Base-by-base conservation (phyloP, 2,888 invertebrate genomes). In the Brachyptera putata region DNA sequence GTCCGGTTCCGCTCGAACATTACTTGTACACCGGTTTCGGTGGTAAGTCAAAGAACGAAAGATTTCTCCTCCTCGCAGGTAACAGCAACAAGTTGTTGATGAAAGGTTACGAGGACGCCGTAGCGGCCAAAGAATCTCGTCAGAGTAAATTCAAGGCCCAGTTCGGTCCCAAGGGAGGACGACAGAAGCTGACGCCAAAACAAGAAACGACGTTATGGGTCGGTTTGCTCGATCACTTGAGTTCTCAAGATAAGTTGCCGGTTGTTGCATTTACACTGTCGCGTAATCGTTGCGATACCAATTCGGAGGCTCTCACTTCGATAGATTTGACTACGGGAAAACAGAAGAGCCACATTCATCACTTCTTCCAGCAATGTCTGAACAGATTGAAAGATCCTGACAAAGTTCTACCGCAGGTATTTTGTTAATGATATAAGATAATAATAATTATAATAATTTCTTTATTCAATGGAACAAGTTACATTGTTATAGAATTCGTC, bases 1-100 rank as follows among this genome's bases (percentile, higher is more conserved):
- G 99, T 58, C 99, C 99, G 0, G 95, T 99, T 0, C 99, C 99
- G 0, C 77, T 99, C 41, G 89, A 95, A 70, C 98, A 99, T 75
- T 94, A 87, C 74, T 78, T 99, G 0, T 97, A 95, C 69, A 92
- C 92, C 14, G 89, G 89, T 70, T 71, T 82, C 25, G 85, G 87
- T n/a, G 87, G 85, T n/a, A 85, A 84, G 68, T 84, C 84, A 0
- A 85, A 73, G 63, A 66, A 67, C 3, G 70, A 82, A 69, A 79
- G 85, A 55, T 94, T 89, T 74, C 73, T 91, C 34, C 78, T 98
- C 13, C 80, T 96, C 4, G 88, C 95, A 71, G 83, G 86, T 56
- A 82, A 87, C 18, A 37, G 18, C 36, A 53, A 34, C 18, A 36
- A 14, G 21, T 21, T 53, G 2, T 18, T 34, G 34, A n/a, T 9